Evolutionary conservation across 2,113 vertebrate genomes (phyloP).

Genomic region (Lipotes vexillifer): DNA sequence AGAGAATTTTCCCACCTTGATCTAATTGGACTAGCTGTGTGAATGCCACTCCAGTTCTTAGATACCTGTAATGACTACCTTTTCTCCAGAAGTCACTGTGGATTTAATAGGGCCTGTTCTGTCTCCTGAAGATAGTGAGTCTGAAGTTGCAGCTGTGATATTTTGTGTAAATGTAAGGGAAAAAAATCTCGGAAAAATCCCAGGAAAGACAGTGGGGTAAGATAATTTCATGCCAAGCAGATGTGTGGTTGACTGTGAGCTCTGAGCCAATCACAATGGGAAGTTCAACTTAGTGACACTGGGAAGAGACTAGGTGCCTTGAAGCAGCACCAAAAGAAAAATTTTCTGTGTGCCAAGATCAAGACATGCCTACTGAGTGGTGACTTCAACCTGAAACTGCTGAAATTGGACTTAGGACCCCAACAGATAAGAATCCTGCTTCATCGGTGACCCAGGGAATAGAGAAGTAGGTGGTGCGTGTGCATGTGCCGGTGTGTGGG

Average conservation of each 20-base stretch:
- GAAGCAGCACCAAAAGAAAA: neutral
- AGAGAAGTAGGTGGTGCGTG: neutral
- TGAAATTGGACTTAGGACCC: neutral
- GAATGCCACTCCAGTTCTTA: neutral
- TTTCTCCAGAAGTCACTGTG: conserved; percentile 14
- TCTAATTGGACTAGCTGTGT: conserved; percentile 25
- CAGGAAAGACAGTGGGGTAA: neutral
- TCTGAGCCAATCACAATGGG: neutral
- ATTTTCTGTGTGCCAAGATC: neutral
- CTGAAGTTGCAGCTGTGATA: neutral
- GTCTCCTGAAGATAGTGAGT: neutral
- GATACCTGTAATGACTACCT: neutral
- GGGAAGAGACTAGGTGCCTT: neutral
- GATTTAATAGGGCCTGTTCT: neutral
- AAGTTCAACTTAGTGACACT: neutral
- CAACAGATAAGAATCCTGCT: neutral
- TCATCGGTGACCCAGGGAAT: neutral
- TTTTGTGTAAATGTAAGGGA: neutral
- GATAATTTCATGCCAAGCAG: neutral
- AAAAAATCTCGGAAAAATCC: neutral
- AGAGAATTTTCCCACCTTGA: conserved; percentile 3
- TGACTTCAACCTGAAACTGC: neutral
- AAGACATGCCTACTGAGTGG: neutral
- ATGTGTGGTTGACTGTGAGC: neutral
- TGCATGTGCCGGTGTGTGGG: neutral